Evolutionary conservation across 2,113 vertebrate genomes (phyloP).

Genomic region (Toxotes jaculatrix): DNA sequence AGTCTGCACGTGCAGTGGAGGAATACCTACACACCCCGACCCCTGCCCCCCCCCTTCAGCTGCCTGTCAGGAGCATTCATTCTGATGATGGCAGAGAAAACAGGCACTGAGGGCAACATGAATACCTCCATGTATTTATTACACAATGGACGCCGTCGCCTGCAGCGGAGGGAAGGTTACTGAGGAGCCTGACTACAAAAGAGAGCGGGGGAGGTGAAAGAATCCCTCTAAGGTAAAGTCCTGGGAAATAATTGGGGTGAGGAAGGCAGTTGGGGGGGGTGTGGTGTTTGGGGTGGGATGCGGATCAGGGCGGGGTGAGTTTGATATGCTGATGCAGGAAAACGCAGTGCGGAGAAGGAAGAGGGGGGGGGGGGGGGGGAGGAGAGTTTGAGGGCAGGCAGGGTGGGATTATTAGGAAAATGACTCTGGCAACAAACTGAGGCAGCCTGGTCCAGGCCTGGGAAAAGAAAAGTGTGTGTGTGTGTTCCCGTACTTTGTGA

Average conservation of each 20-base stretch:
- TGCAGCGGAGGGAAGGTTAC: conserved; percentile 40
- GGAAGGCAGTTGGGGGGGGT: conserved; percentile 31
- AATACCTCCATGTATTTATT: conserved; percentile 23
- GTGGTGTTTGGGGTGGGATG: conserved; percentile 39
- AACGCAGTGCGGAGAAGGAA: conserved; percentile 49
- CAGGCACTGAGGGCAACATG: conserved; percentile 14
- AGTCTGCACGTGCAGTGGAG: background rate
- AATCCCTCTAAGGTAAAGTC: conserved; percentile 57
- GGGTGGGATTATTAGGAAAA: conserved; percentile 66
- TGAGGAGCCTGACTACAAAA: conserved; percentile 25
- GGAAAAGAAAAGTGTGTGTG: conserved; percentile 13
- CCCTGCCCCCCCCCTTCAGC: background rate
- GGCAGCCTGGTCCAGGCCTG: conserved; percentile 21
- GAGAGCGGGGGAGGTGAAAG: conserved; percentile 30
- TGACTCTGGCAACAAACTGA: conserved; percentile 36
- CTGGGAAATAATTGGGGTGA: conserved; percentile 72
- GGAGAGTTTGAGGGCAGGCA: conserved; percentile 26
- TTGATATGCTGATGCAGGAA: conserved; percentile 66
- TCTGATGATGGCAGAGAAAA: conserved; percentile 23
- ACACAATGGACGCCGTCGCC: conserved; percentile 33
- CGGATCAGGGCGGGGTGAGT: conserved; percentile 6
- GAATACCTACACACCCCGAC: background rate
- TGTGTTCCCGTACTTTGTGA: conserved; percentile 10
- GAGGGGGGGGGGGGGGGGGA: background rate
- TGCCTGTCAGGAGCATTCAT: conserved; percentile 34